Evolutionary conservation across 2,113 vertebrate genomes (phyloP), one percentile per base, ranked within the genome.

Genomic region (Aptenodytes patagonicus): DNA sequence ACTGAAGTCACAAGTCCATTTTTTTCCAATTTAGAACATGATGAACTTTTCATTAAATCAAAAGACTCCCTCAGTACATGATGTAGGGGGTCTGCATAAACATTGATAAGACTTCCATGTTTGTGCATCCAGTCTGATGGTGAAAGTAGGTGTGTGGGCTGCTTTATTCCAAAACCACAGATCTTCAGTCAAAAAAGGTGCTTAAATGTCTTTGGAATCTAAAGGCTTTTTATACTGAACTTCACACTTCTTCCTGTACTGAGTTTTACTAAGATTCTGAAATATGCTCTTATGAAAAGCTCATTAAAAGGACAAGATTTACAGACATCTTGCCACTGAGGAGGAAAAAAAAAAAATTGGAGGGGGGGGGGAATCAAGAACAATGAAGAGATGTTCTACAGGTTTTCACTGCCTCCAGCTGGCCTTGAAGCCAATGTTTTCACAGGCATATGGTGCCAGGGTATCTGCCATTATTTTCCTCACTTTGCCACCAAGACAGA

Each of bases 221-320:
- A 91, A 91, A n/a, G 5, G 8, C 5, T 7, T 97, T 97, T 96
- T 88, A 98, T 76, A 73, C 13, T 11, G 61, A 95, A 97, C 58
- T 95, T 95, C 62, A 94, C 66, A 77, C 75, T 96, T 97, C 81
- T 94, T 94, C 77, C 83, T 94, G 42, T 83, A 83, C 51, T 40
- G 42, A 89, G 55, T 93, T 97, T 95, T 95, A 93, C 87, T 75
- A 95, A 90, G 90, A 95, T 95, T 92, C 75, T 97, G 72, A 96
- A 96, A 95, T 90, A 85, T 11, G 29, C 65, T 49, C 52, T 87
- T 93, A 95, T 91, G 69, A 94, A 87, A 91, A 94, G 34, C 19
- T 95, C 72, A 83, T 95, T 79, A 93, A 96, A 96, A 90, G 34
- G 60, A 89, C 68, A 95, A 90, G 65, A 91, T 89, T 96, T 94